Evolutionary conservation across 2,797 vertebrate species (phyloP).

Genomic region (Stomatorhinus walkeri): DNA sequence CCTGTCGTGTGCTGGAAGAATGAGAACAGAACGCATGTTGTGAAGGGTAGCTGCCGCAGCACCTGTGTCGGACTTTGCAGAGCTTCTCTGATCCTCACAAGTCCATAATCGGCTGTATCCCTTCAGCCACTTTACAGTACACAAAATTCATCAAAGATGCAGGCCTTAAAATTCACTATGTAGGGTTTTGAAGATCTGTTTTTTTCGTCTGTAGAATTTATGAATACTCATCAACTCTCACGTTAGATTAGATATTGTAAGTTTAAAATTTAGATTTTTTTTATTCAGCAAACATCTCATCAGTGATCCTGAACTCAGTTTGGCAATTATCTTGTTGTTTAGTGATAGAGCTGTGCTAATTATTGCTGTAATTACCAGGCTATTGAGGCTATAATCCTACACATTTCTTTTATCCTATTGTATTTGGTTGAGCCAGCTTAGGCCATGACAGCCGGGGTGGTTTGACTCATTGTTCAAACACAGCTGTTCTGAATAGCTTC

Average conservation of each 20-base stretch:
- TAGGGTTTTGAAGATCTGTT: background rate
- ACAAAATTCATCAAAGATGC: background rate
- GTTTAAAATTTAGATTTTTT: background rate
- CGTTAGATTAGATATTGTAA: background rate
- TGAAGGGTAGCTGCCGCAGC: background rate
- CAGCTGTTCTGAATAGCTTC: background rate
- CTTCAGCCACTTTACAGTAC: background rate
- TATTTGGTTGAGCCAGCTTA: background rate
- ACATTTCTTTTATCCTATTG: constrained; percentile 7
- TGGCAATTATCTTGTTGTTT: background rate
- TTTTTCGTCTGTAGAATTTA: background rate
- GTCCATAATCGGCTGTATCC: background rate
- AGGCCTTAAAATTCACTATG: background rate
- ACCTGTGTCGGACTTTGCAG: background rate
- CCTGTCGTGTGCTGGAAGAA: background rate
- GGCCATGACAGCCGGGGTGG: background rate
- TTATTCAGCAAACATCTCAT: background rate
- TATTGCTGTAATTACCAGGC: constrained; percentile 1
- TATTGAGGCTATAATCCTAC: background rate
- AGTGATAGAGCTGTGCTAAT: background rate
- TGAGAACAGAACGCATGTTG: background rate
- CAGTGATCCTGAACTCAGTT: background rate
- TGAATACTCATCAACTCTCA: background rate
- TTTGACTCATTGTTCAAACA: background rate
- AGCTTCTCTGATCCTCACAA: background rate